A percentile compares a stretch with the other conserved stretches of the same genome.
Conservation (phyloP, 2,797 vertebrate genomes). For the Emys orbicularis region DNA sequence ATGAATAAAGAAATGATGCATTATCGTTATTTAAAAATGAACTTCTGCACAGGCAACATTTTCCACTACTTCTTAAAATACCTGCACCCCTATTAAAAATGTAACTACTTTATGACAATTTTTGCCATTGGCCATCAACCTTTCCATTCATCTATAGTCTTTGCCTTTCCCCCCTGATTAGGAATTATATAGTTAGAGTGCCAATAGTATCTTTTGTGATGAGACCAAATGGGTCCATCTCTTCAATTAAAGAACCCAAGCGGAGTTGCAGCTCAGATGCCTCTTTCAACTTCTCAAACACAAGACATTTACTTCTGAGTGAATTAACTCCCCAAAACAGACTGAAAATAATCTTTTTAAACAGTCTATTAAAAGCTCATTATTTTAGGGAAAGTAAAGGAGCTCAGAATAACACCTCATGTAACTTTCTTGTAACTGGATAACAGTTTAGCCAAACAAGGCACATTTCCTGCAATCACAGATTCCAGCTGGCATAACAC, state of each 20-base stretch:
- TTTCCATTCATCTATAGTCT: background rate
- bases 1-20: background rate
- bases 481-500: background rate
- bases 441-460: background rate
- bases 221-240: background rate
- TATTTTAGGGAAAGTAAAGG: background rate
- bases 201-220: background rate
- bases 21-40: background rate
- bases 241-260: background rate
- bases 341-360: background rate
- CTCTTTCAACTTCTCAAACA: background rate
- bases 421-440: no score
- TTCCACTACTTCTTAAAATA: background rate
- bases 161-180: background rate
- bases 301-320: background rate
- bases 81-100: background rate
- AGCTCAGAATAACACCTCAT: background rate
- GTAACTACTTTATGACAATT: background rate
- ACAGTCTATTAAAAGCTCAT: background rate
- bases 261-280: background rate
- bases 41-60: background rate
- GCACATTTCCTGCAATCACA: background rate
- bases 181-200: background rate
- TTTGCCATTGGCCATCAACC: background rate
- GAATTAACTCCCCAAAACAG: no score